Evolutionary conservation across 2,888 invertebrate species (phyloP).

Genomic region (Hesperia comma): DNA sequence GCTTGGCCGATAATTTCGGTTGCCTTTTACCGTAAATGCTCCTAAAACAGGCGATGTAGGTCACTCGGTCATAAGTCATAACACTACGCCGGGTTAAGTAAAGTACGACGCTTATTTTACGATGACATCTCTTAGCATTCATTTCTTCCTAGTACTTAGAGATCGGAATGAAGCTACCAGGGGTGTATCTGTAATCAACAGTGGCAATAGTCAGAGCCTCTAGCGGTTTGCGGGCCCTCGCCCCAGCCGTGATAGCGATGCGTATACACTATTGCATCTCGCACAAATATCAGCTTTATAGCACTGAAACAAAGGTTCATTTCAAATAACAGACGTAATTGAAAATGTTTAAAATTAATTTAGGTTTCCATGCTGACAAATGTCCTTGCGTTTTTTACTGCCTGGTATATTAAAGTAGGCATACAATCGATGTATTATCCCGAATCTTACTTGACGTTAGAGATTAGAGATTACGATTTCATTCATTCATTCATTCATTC

Average conservation of each 20-base stretch:
- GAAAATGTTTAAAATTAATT: slow-evolving; percentile 1
- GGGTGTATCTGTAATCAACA: slow-evolving; percentile 34
- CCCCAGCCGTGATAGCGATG: slow-evolving; percentile 16
- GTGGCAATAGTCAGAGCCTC: slow-evolving; percentile 31
- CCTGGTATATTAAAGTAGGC: slow-evolving; percentile 13
- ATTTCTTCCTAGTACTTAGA: slow-evolving; percentile 28
- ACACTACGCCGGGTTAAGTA: not conserved
- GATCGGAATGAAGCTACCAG: slow-evolving; percentile 32
- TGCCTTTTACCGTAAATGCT: not conserved
- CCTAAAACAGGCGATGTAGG: slow-evolving; percentile 2
- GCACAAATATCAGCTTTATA: not conserved
- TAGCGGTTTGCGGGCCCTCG: slow-evolving; percentile 33
- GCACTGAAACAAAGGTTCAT: not conserved
- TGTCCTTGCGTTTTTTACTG: slow-evolving; percentile 19
- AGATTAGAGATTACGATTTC: too few relatives aligned
- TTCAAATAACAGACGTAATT: not conserved
- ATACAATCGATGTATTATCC: too few relatives aligned
- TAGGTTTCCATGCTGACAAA: not conserved
- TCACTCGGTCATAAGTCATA: slow-evolving; percentile 15
- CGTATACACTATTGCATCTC: slow-evolving; percentile 3
- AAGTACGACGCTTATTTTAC: slow-evolving; percentile 11
- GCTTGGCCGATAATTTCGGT: not conserved
- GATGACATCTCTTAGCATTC: slow-evolving; percentile 16
- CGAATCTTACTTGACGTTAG: too few relatives aligned
- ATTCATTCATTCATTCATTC: too few relatives aligned